These are phyloP conservation scores for Arctocebus calabarensis DNA, from an alignment of 2,797 vertebrate genomes.

Conservation along the genomic window DNA sequence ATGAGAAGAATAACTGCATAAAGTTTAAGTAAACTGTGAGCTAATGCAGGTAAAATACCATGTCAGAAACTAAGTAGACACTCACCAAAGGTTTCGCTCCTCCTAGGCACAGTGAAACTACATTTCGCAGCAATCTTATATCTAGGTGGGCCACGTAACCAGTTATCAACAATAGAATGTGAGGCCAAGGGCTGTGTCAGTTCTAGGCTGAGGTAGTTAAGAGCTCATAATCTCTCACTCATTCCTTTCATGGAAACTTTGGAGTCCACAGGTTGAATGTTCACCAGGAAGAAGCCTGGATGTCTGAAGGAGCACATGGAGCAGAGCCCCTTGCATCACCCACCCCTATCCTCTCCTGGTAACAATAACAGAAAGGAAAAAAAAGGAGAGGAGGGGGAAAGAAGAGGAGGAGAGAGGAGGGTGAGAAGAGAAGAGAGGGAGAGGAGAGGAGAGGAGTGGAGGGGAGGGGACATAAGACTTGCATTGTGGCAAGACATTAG, in stretches of 20 bases:
- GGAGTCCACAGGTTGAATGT: not conserved
- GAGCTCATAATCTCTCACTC: not conserved
- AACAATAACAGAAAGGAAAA: not conserved
- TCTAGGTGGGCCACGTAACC: not conserved
- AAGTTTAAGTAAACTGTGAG: not conserved
- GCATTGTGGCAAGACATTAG: not conserved
- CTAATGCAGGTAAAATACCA: not conserved
- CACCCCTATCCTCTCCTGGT: not conserved
- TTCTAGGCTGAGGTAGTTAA: not conserved
- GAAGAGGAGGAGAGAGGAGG: too few relatives aligned
- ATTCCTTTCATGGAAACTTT: not conserved
- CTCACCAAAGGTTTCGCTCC: not conserved
- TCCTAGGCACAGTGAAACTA: not conserved
- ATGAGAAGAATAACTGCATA: not conserved
- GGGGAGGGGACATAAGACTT: not conserved
- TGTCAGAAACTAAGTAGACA: not conserved
- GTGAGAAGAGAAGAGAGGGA: too few relatives aligned
- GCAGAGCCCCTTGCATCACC: fast-evolving
- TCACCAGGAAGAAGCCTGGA: not conserved
- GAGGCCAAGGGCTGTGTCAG: not conserved
- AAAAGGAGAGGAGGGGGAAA: too few relatives aligned
- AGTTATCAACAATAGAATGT: not conserved
- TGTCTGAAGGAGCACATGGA: not conserved
- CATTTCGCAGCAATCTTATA: not conserved
- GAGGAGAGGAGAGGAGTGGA: too few relatives aligned